Base-by-base conservation (phyloP, 2,113 vertebrate species). In the Zingel zingel region DNA sequence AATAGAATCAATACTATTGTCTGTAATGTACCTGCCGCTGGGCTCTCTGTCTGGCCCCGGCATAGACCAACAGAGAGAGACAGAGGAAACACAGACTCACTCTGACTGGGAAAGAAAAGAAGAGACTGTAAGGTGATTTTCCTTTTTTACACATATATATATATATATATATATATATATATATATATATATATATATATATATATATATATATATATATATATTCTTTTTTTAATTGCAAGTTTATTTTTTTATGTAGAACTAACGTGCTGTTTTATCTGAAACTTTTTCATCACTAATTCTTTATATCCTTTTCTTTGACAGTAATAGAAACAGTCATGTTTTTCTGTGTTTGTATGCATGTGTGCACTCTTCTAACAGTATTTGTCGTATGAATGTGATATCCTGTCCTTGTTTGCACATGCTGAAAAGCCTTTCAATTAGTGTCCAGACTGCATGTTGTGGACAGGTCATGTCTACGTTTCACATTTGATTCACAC, bases 1-100 rank as follows among this genome's bases (percentile, higher is more conserved):
- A 91, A 92, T 87, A 81, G 89, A 92, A 94, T 94, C 93, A 90
- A 92, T 93, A 93, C 87, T 90, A 91, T 90, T 92, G 90, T 94
- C 93, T 94, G 88, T 91, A 92, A 89, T 89, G 87, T 92, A 94
- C 91, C 93, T 93, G 93, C 93, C 77, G 78, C 86, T 88, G 91
- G 89, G 89, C 91, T 91, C 90, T 86, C 92, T 94, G 91, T 93
- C 94, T 94, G 91, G 92, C 89, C 83, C 92, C 83, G 3, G 69
- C 86, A 76, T 43, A 90, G 68, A 87, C 82, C 82, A 69, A 86
- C 86, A 87, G 79, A 84, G 70, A 59, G 25, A 50, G 62, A 75
- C 79, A 59, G 76, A 81, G 79, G 73, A 77, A 64, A 48, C 82
- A 68, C 70, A 87, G 76, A 77, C 76, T 75, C 75, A 56, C 80